A percentile compares a stretch with the other conserved stretches of the same genome.
phyloP scores from a whole-genome alignment of 2,113 vertebrate genomes.

The Elephantulus edwardii region DNA sequence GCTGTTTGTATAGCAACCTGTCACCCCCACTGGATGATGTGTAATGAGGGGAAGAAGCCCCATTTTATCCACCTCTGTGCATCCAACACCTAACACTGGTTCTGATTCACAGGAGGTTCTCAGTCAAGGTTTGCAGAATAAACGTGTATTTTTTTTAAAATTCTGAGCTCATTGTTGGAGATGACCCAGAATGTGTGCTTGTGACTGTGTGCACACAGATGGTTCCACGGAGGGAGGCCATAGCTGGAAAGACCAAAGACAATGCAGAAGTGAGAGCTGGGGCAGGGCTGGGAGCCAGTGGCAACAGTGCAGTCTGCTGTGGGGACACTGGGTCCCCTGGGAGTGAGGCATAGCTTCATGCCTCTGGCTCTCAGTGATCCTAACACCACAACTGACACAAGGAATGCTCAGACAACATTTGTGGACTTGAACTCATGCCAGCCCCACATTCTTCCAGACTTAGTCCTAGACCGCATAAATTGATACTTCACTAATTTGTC shows the following conservation, averaged over 20 bases:
- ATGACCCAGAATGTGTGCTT: background rate
- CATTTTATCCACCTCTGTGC: conserved; percentile 26
- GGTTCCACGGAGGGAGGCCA: background rate
- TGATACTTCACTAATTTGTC: background rate
- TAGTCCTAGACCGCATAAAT: background rate
- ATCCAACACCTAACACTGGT: background rate
- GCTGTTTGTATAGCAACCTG: background rate
- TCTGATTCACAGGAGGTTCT: background rate
- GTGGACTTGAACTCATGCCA: background rate
- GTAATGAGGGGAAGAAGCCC: background rate
- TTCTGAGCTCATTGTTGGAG: too few relatives aligned
- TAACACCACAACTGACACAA: background rate
- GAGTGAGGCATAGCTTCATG: background rate
- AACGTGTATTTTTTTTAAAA: background rate
- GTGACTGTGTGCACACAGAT: rapidly evolving
- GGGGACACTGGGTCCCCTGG: background rate
- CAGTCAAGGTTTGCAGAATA: background rate
- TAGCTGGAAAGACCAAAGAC: background rate
- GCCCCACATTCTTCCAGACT: background rate
- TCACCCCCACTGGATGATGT: background rate
- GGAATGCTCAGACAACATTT: background rate
- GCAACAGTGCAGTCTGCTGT: background rate
- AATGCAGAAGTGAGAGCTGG: too few relatives aligned
- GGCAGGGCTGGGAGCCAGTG: background rate
- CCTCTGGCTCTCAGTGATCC: background rate